These are phyloP conservation scores for Poeciliopsis presidionis DNA, from an alignment of 2,797 vertebrate species.

Conservation along the genomic window DNA sequence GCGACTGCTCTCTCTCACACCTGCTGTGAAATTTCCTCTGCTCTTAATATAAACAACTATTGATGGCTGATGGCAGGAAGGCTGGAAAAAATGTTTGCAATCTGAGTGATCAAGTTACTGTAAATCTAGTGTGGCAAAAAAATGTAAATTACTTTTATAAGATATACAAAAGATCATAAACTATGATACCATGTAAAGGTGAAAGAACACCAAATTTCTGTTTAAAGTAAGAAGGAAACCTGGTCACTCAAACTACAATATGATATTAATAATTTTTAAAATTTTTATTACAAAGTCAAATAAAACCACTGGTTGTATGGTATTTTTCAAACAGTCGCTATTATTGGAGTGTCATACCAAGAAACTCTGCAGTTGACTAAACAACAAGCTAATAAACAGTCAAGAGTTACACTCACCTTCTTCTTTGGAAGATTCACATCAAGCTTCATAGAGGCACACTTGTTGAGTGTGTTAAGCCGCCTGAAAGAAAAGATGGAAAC, in stretches of 20 bases:
- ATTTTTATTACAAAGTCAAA: not conserved
- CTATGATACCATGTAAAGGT: not conserved
- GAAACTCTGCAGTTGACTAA: not conserved
- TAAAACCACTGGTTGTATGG: too few relatives aligned
- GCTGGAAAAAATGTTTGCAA: not conserved
- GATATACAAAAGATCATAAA: not conserved
- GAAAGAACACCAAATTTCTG: not conserved
- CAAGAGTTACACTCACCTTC: constrained; percentile 87
- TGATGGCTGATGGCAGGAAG: not conserved
- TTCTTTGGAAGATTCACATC: constrained; percentile 97
- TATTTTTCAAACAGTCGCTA: not conserved
- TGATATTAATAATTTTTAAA: not conserved
- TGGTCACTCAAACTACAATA: not conserved
- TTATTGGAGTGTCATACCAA: not conserved
- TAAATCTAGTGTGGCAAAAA: not conserved
- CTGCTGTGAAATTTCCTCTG: not conserved
- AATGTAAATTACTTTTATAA: not conserved
- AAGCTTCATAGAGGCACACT: constrained; percentile 99
- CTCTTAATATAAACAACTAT: not conserved
- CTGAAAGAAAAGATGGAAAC: constrained; percentile 77
- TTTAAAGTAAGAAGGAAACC: not conserved
- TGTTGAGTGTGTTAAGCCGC: constrained; percentile 97
- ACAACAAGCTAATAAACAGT: not conserved
- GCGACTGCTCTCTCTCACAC: not conserved
- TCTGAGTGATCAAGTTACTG: not conserved